A percentile compares a stretch with the other conserved stretches of the same genome.
Conservation (phyloP, 2,888 invertebrate genomes). For the Acronicta leporina region DNA sequence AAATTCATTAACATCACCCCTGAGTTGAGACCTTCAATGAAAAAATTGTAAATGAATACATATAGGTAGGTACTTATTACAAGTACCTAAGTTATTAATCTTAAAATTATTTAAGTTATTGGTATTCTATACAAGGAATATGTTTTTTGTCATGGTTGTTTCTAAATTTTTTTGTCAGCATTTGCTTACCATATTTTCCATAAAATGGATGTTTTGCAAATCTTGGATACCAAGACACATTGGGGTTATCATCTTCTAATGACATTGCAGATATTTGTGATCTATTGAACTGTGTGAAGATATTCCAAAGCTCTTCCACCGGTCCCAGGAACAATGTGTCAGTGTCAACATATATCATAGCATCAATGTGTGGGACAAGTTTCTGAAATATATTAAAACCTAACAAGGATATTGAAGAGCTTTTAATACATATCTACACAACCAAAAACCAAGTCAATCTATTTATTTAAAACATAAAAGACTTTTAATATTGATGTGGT, state of each 20-base stretch:
- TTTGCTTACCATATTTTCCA: conserved; percentile 92
- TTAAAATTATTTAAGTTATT: too few relatives aligned
- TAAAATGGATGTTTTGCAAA: conserved; percentile 98
- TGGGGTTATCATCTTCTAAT: conserved; percentile 97
- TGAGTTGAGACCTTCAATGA: conserved; percentile 94
- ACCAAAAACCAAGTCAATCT: too few relatives aligned
- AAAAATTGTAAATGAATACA: background rate
- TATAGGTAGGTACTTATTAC: too few relatives aligned
- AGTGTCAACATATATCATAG: conserved; percentile 97
- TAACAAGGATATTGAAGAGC: too few relatives aligned
- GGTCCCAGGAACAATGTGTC: conserved; percentile 96
- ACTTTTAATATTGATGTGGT: too few relatives aligned
- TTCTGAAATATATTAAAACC: conserved; percentile 91
- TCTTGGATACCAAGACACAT: conserved; percentile 98
- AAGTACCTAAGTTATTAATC: too few relatives aligned
- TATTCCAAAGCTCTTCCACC: conserved; percentile 94
- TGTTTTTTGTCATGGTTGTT: too few relatives aligned
- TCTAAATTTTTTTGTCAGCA: too few relatives aligned
- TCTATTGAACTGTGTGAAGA: conserved; percentile 94
- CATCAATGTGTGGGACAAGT: conserved; percentile 93
- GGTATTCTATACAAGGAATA: too few relatives aligned
- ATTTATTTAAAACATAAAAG: too few relatives aligned
- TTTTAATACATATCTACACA: too few relatives aligned
- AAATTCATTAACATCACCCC: conserved; percentile 99
- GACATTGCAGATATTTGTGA: conserved; percentile 96